Percentiles rank a stretch among this genome's conserved stretches.
Conservation (phyloP, 2,888 invertebrate genomes). For the Tanytarsus gracilentus region DNA sequence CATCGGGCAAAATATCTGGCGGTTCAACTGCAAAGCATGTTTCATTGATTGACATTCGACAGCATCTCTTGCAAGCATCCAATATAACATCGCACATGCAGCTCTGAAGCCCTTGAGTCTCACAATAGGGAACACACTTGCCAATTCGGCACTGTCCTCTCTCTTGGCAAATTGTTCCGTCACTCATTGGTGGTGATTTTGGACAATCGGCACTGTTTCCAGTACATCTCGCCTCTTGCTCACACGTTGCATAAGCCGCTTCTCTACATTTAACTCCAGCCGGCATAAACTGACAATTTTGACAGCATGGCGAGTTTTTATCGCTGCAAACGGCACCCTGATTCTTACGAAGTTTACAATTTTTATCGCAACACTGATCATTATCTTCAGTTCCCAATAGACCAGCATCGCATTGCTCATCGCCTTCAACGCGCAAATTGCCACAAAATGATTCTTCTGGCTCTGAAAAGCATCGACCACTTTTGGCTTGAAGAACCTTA, state of each 20-base stretch:
- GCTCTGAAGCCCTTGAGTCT: conserved; percentile 83
- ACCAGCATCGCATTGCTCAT: conserved; percentile 95
- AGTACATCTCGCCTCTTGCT: conserved; percentile 83
- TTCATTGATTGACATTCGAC: conserved; percentile 81
- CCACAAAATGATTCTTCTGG: conserved; percentile 95
- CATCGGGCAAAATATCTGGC: conserved; percentile 80
- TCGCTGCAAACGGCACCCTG: conserved; percentile 91
- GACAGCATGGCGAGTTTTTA: conserved; percentile 92
- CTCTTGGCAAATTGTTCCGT: conserved; percentile 83
- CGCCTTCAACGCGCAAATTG: conserved; percentile 88
- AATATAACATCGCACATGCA: conserved; percentile 94
- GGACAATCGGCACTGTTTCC: conserved; percentile 75
- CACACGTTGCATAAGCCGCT: conserved; percentile 84
- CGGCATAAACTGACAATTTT: conserved; percentile 79
- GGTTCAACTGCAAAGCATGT: conserved; percentile 85
- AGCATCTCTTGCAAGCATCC: conserved; percentile 86
- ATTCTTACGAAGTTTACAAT: conserved; percentile 73
- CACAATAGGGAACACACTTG: conserved; percentile 91
- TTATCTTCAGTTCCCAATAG: conserved; percentile 86
- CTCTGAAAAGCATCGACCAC: conserved; percentile 83
- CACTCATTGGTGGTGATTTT: conserved; percentile 75
- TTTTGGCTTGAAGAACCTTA: conserved; percentile 86
- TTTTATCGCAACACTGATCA: conserved; percentile 87
- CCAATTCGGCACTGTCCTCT: conserved; percentile 83
- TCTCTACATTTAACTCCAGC: conserved; percentile 78